A percentile compares a stretch with the other conserved stretches of the same genome.
Evolutionary conservation across 2,113 vertebrate genomes (phyloP).

Genomic region (Gobiocypris rarus): DNA sequence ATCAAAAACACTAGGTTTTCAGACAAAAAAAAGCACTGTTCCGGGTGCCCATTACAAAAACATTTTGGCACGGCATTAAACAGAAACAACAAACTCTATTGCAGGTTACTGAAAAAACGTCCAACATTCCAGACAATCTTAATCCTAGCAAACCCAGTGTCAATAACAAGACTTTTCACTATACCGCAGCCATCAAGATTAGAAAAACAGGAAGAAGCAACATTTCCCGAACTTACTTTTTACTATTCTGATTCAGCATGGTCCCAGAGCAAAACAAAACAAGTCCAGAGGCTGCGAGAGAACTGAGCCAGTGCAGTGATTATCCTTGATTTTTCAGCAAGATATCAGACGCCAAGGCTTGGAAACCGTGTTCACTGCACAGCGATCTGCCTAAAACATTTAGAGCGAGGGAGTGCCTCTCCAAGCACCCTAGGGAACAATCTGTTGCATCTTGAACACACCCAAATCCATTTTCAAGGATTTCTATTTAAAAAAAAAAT

Average conservation of each 20-base stretch:
- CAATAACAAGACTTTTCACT: background rate
- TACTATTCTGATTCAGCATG: slow-evolving; percentile 45
- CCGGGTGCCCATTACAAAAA: background rate
- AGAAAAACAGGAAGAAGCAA: slow-evolving; percentile 25
- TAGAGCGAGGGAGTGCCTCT: slow-evolving; percentile 32
- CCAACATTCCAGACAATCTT: slow-evolving; percentile 1
- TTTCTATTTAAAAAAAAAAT: slow-evolving; percentile 36
- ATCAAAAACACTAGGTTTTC: background rate
- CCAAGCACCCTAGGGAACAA: slow-evolving; percentile 49
- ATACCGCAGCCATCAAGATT: slow-evolving; percentile 15
- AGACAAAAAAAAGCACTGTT: background rate
- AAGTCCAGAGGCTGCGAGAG: slow-evolving; percentile 10
- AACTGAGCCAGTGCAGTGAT: background rate
- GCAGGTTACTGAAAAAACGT: background rate
- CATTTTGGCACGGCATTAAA: background rate
- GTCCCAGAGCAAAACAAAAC: slow-evolving; percentile 35
- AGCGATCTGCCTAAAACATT: slow-evolving; percentile 13
- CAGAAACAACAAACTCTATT: background rate
- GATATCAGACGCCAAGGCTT: slow-evolving; percentile 16
- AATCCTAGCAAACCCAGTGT: background rate
- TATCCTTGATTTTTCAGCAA: slow-evolving; percentile 22
- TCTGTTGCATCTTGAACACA: slow-evolving; percentile 50
- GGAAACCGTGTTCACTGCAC: background rate
- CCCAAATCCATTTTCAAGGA: slow-evolving; percentile 44
- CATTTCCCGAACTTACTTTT: slow-evolving; percentile 50